A percentile compares a stretch with the other conserved stretches of the same genome.
phyloP scores from a whole-genome alignment of 1,140 invertebrate species.

The Sycophaga agraensis region DNA sequence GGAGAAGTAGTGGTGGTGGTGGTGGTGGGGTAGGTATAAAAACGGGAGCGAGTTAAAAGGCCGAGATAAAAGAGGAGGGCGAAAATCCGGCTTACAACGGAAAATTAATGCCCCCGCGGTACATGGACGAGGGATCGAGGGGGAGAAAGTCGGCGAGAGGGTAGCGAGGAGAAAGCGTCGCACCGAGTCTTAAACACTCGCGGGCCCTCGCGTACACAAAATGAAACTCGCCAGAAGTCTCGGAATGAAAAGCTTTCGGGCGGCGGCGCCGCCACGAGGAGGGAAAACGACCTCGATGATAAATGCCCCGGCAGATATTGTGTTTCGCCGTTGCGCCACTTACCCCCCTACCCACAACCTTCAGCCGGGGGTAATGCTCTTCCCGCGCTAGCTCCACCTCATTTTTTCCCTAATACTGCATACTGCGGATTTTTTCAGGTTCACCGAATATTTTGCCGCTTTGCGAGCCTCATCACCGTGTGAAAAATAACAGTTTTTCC shows the following conservation, averaged over 20 bases:
- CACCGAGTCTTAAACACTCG: slow-evolving; percentile 12
- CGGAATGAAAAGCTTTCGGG: slow-evolving; percentile 13
- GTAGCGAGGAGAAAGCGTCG: background rate
- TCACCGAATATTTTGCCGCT: no score
- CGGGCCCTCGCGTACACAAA: background rate
- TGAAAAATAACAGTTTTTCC: no score
- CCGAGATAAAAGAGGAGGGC: slow-evolving; percentile 15
- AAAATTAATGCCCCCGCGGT: slow-evolving; percentile 19
- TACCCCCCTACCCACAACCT: background rate
- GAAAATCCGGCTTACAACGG: slow-evolving; percentile 13
- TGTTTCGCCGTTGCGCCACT: slow-evolving; percentile 29
- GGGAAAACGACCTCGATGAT: slow-evolving; percentile 25
- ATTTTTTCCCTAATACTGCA: no score
- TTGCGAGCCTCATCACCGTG: no score
- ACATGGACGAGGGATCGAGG: background rate
- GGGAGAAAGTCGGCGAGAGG: background rate
- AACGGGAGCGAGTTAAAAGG: background rate
- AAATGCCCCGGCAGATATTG: slow-evolving; percentile 43
- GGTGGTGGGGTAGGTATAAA: background rate
- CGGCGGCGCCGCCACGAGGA: no score
- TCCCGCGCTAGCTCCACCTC: no score
- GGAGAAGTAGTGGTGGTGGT: background rate
- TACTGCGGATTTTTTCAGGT: no score
- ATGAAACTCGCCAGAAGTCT: slow-evolving; percentile 31
- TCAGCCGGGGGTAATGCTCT: no score